Evolutionary conservation across 2,113 vertebrate species (phyloP).

Genomic region (rabbit (Oryctolagus cuniculus)): mOryCun1.1 NC_091443.1:61337501-61338000

Average conservation of each 20-base stretch:
- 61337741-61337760: neutral
- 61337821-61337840: neutral
- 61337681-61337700: constrained; percentile 39
- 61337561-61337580: neutral
- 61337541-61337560: constrained; percentile 56
- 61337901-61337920: neutral
- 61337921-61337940: neutral
- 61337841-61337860: neutral
- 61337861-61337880: neutral
- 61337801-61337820: neutral
- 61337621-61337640: constrained; percentile 23
- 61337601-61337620: neutral
- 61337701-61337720: neutral
- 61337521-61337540: neutral
- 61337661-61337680: constrained; percentile 21
- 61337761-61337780: neutral
- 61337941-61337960: constrained; percentile 36
- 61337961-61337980: constrained; percentile 6
- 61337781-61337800: neutral
- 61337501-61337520: neutral
- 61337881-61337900: neutral
- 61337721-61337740: neutral
- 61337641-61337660: neutral
- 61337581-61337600: neutral
- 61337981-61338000: neutral